phyloP scores from a whole-genome alignment of 2,888 invertebrate species.

The Epinotia nisella region DNA sequence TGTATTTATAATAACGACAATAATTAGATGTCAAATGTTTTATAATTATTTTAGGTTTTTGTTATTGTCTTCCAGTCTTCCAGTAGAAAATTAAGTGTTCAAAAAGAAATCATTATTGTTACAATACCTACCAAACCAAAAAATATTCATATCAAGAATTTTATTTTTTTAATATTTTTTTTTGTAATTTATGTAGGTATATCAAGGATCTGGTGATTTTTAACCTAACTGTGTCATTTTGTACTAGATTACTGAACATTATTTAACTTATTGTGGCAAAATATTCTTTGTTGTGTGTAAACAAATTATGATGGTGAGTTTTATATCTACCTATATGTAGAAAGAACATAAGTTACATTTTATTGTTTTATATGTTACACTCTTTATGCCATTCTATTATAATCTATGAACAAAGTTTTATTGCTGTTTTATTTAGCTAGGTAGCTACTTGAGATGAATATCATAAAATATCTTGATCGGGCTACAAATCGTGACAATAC shows the following conservation, averaged over 20 bases:
- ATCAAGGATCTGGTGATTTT: neutral
- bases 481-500: too few relatives aligned
- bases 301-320: too few relatives aligned
- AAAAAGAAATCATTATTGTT: neutral
- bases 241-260: too few relatives aligned
- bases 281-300: too few relatives aligned
- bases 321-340: too few relatives aligned
- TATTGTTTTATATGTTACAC: neutral
- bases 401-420: neutral
- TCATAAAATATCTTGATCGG: too few relatives aligned
- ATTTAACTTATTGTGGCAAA: neutral
- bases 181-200: too few relatives aligned
- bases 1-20: neutral
- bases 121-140: too few relatives aligned
- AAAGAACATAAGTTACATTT: neutral
- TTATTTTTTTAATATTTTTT: too few relatives aligned
- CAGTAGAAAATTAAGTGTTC: neutral
- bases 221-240: neutral
- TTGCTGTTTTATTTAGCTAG: neutral
- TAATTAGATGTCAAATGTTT: neutral
- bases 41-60: neutral
- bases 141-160: too few relatives aligned
- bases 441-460: too few relatives aligned
- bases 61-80: constrained; percentile 1
- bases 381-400: neutral